Base-by-base conservation (phyloP, 2,888 invertebrate species). In the Eilema depressum region DNA sequence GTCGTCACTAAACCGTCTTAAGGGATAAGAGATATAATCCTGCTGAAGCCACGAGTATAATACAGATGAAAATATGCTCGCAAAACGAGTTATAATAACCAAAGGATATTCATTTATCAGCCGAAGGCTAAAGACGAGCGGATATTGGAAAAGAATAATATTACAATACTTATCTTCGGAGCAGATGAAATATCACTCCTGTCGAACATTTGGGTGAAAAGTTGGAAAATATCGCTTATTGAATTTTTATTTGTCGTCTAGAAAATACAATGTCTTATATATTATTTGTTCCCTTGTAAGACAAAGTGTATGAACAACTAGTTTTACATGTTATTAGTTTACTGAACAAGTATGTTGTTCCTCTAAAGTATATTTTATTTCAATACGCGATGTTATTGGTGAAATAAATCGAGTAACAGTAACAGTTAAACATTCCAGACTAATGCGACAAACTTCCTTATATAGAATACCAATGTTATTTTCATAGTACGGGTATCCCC, bases 131-230 rank as follows among this genome's bases (percentile, higher is more conserved):
- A 14, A 25, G 53, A n/a, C 61, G 41, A 20, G 23, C 20, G 57
- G 65, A 64, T 70, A 81, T 75, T 78, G 79, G 73, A 76, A 78
- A 70, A 63, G 37, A 74, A 70, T 73, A 69, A 77, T 75, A 78
- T 75, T 26, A 65, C 37, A 64, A 8, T 47, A 63, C 28, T 59
- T 60, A 63, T 11, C 65, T 68, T 41, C 0, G 53, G 11, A 11
- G 63, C 53, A 63, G 57, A 63, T 28, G 30, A 56, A 53, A 53
- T 37, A 63, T 59, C 57, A n/a, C 57, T 33, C 41, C 10, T 20
- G 1, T 37, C 14, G 28, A 59, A 57, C 17, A 26, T 57, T 37
- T 57, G 10, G 5, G 11, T 8, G 41, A 41, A 41, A 68, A 30
- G n/a, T 53, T n/a, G 33, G 33, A 5, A 56, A 56, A 62, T 20